These are phyloP conservation scores for Tachystola acroxantha DNA, from an alignment of 2,888 invertebrate species.

Conservation along the genomic window DNA sequence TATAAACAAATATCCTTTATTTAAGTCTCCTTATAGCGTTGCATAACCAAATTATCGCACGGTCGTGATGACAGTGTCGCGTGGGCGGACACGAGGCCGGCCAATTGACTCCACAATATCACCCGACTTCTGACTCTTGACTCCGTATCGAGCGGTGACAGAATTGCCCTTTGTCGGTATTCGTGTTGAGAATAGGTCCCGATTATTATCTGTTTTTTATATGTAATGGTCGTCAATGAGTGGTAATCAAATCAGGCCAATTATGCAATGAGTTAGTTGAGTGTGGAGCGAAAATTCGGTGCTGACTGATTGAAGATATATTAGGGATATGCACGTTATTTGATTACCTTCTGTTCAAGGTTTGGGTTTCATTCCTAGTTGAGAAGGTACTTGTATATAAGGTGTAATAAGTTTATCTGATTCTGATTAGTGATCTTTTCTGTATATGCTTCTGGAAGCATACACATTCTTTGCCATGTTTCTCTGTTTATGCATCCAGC, in stretches of 20 bases:
- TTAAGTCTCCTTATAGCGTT: neutral
- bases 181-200: constrained; percentile 5
- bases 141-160: constrained; percentile 9
- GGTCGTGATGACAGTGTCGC: constrained; percentile 25
- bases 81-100: constrained; percentile 25
- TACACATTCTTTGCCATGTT: too few species aligned
- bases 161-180: constrained; percentile 12
- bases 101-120: constrained; percentile 33
- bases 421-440: too few species aligned
- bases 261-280: too few species aligned
- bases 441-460: too few species aligned
- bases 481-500: too few species aligned
- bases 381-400: too few species aligned
- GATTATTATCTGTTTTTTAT: constrained; percentile 5
- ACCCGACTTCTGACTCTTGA: constrained; percentile 42
- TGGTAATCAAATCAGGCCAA: neutral
- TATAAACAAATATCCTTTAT: neutral
- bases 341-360: too few species aligned
- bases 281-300: too few species aligned
- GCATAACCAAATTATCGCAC: constrained; percentile 2
- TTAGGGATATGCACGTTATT: too few species aligned
- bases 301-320: too few species aligned
- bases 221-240: constrained; percentile 2
- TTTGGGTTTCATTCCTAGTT: too few species aligned
- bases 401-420: too few species aligned